Evolutionary conservation across 2,113 vertebrate genomes (phyloP).

Genomic region (Scalopus aquaticus): DNA sequence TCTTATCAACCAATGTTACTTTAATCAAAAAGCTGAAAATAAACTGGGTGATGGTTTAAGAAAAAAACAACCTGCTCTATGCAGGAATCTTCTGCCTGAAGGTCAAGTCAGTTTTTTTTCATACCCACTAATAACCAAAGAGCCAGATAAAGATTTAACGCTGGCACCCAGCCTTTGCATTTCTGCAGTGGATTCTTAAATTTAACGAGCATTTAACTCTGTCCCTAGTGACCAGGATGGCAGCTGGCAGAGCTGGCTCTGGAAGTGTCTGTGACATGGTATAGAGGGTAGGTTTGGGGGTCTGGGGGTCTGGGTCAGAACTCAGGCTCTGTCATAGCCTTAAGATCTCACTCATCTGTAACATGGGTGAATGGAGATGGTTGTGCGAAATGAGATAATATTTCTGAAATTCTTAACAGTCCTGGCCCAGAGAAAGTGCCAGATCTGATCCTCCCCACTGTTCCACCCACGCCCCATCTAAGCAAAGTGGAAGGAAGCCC

Average conservation of each 20-base stretch:
- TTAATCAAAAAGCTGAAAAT: too few relatives aligned
- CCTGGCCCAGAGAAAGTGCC: background rate
- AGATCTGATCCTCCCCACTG: background rate
- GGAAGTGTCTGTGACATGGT: background rate
- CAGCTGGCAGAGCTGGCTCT: background rate
- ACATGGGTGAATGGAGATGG: background rate
- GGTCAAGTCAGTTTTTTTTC: too few relatives aligned
- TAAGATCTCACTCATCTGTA: background rate
- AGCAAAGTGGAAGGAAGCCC: background rate
- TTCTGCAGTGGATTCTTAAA: too few relatives aligned
- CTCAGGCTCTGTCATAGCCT: background rate
- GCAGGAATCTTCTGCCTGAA: too few relatives aligned
- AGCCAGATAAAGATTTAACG: too few relatives aligned
- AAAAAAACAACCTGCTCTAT: too few relatives aligned
- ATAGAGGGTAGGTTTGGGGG: background rate
- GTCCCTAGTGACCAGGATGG: background rate
- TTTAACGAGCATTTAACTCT: background rate
- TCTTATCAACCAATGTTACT: too few relatives aligned
- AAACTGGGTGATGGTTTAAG: background rate
- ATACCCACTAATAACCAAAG: too few relatives aligned
- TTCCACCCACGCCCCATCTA: background rate
- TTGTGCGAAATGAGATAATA: background rate
- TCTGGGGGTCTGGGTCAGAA: background rate
- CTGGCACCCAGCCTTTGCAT: too few relatives aligned
- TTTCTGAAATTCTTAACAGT: background rate